phyloP scores from a whole-genome alignment of 2,113 vertebrate species.

The Raja brachyura region DNA sequence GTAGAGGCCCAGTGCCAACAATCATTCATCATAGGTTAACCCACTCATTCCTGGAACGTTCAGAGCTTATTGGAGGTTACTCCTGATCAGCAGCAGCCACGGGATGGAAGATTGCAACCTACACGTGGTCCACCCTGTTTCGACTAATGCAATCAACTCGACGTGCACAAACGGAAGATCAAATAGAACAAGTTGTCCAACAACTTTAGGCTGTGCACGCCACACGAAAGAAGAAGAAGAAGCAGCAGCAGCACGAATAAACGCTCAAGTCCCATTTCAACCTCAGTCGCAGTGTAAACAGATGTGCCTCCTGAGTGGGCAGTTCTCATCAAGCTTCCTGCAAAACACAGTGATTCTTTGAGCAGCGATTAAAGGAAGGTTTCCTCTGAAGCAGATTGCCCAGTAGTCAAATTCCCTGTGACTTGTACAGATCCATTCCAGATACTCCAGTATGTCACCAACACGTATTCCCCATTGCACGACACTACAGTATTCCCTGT shows the following conservation, averaged over 20 bases:
- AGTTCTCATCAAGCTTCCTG: background rate
- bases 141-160: too few species aligned
- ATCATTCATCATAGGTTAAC: too few species aligned
- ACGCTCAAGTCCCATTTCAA: background rate
- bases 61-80: too few species aligned
- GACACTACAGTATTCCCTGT: background rate
- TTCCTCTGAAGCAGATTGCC: conserved; percentile 34
- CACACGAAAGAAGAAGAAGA: too few species aligned
- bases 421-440: conserved; percentile 33
- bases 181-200: too few species aligned
- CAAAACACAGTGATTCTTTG: conserved; percentile 17
- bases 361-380: conserved; percentile 19
- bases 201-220: too few species aligned
- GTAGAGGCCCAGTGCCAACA: too few species aligned
- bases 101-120: too few species aligned
- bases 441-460: conserved; percentile 39
- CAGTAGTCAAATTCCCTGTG: conserved; percentile 10
- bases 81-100: background rate
- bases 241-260: too few species aligned
- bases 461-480: background rate
- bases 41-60: too few species aligned
- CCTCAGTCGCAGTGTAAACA: background rate
- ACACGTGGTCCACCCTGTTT: too few species aligned
- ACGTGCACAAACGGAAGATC: too few species aligned
- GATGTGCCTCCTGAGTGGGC: background rate